Conservation (phyloP, 1,140 invertebrate species). For the Steinernema feltiae region DNA sequence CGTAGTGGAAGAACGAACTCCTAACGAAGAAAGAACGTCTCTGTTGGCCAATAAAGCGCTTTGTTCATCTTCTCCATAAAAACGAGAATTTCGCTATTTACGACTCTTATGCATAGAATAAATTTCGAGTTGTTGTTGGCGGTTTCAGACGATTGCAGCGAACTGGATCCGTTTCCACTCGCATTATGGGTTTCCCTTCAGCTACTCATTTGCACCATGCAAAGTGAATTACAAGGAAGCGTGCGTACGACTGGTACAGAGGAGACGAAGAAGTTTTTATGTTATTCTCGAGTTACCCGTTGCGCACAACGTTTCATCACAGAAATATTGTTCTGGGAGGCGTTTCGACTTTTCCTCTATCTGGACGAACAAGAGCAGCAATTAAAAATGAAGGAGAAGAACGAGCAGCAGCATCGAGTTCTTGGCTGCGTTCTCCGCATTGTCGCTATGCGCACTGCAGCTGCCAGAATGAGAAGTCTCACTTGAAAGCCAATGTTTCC, state of each 20-base stretch:
- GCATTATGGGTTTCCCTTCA: not conserved
- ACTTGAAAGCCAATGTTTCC: slow-evolving; percentile 1
- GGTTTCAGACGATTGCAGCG: not conserved
- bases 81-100: not conserved
- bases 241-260: not conserved
- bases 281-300: not conserved
- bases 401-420: not conserved
- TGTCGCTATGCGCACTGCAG: not conserved
- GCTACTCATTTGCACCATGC: not conserved
- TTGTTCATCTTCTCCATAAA: not conserved
- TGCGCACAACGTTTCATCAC: not conserved
- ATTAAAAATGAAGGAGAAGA: not conserved
- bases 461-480: not conserved
- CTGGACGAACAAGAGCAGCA: not conserved
- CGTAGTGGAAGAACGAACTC: not conserved
- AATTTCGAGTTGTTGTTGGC: not conserved
- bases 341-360: not conserved
- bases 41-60: not conserved
- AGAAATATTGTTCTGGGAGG: not conserved
- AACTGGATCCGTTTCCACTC: not conserved
- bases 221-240: not conserved
- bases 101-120: not conserved
- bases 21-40: not conserved
- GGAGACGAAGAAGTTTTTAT: not conserved
- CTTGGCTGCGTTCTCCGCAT: not conserved